A percentile compares a stretch with the other conserved stretches of the same genome.
Evolutionary conservation across 2,888 invertebrate species (phyloP).

Genomic region (Muscina levida): DNA sequence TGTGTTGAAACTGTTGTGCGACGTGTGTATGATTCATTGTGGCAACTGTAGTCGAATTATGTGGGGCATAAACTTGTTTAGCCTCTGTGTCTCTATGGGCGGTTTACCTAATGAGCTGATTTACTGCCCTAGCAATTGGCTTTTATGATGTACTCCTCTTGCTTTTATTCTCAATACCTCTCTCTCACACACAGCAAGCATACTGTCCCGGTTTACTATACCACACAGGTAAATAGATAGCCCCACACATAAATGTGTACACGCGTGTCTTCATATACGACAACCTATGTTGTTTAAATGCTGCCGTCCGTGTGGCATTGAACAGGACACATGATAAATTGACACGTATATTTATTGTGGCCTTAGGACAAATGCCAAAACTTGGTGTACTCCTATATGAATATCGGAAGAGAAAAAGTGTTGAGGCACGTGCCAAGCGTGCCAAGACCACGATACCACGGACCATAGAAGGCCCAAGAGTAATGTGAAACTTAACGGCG

Average conservation of each 20-base stretch:
- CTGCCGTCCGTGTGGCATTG: conserved; percentile 29
- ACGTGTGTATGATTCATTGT: conserved; percentile 40
- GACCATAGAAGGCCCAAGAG: neutral
- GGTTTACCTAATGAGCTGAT: conserved; percentile 76
- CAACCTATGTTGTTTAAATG: conserved; percentile 3
- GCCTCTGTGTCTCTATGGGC: conserved; percentile 52
- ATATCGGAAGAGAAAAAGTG: conserved; percentile 58
- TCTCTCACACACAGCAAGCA: neutral
- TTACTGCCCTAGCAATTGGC: conserved; percentile 72
- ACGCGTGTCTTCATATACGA: conserved; percentile 21
- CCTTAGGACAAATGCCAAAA: conserved; percentile 74
- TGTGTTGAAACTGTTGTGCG: neutral
- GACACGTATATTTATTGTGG: conserved; percentile 75
- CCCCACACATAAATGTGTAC: neutral
- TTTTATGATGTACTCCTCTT: conserved; percentile 45
- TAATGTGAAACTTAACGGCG: neutral
- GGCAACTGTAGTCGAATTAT: conserved; percentile 1
- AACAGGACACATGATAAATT: conserved; percentile 73
- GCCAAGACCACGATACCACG: neutral
- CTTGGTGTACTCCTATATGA: neutral
- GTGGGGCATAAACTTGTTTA: neutral
- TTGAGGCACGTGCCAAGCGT: conserved; percentile 52
- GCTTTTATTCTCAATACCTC: no score
- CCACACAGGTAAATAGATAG: neutral
- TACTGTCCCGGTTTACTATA: conserved; percentile 4